phyloP scores from a whole-genome alignment of 2,797 vertebrate species.

The Gobionotothen gibberifrons region DNA sequence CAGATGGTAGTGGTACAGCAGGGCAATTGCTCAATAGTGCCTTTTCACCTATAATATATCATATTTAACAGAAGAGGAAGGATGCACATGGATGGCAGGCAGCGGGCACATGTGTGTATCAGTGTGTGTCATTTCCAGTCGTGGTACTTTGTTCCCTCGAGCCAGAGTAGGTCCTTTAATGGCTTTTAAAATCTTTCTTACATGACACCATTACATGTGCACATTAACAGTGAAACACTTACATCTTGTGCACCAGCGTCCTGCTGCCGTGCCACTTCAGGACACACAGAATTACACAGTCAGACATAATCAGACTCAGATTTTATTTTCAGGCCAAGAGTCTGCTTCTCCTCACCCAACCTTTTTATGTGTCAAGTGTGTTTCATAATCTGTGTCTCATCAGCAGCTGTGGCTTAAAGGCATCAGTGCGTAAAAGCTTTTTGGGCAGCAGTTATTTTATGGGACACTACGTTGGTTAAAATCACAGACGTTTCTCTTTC shows the following conservation, averaged over 20 bases:
- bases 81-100: background rate
- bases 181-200: background rate
- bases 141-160: background rate
- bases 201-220: background rate
- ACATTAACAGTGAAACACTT: background rate
- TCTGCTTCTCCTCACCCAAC: conserved; percentile 32
- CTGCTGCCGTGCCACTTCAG: conserved; percentile 27
- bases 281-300: conserved; percentile 33
- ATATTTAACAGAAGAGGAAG: conserved; percentile 17
- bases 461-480: background rate
- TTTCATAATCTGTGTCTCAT: conserved; percentile 11
- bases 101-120: background rate
- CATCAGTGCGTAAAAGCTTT: background rate
- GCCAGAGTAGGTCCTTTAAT: background rate
- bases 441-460: background rate
- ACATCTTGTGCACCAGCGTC: conserved; percentile 1
- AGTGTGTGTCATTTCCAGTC: background rate
- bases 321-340: conserved; percentile 28
- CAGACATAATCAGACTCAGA: conserved; percentile 46
- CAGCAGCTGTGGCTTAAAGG: background rate
- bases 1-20: conserved; percentile 41
- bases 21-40: conserved; percentile 54
- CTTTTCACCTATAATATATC: conserved; percentile 42
- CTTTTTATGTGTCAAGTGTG: background rate
- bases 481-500: background rate